Conservation (phyloP, 2,888 invertebrate genomes). For the Cataglyphis livida region DNA sequence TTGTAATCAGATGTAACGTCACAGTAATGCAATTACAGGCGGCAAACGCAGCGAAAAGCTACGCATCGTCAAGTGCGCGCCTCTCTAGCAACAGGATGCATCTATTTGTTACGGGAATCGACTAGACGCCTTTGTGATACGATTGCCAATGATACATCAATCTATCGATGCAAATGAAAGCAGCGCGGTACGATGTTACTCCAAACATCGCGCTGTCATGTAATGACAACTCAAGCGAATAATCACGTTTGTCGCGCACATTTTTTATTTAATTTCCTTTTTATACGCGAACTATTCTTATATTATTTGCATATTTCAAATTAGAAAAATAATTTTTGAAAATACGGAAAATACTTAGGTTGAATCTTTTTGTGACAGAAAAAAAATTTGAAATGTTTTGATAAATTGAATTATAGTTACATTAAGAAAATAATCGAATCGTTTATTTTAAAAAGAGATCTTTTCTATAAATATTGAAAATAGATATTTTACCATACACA, state of each 20-base stretch:
- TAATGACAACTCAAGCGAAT: neutral
- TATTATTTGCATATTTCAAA: neutral
- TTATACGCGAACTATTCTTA: neutral
- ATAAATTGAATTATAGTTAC: neutral
- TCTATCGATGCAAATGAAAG: constrained; percentile 12
- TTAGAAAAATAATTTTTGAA: neutral
- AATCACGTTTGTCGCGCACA: neutral
- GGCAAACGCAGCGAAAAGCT: neutral
- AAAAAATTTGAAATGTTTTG: neutral
- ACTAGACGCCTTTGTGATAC: neutral
- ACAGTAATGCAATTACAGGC: constrained; percentile 2
- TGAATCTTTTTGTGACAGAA: neutral
- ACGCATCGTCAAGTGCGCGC: neutral
- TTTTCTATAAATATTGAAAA: neutral
- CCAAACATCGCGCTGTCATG: neutral
- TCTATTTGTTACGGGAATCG: neutral
- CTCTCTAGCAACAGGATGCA: neutral
- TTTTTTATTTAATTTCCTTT: neutral
- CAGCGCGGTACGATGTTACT: neutral
- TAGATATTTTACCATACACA: neutral
- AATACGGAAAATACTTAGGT: neutral
- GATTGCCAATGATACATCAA: neutral
- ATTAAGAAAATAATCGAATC: neutral
- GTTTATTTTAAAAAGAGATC: neutral
- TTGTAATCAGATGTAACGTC: neutral